phyloP scores from a whole-genome alignment of 2,888 invertebrate species.

The Ectropis crepuscularia region DNA sequence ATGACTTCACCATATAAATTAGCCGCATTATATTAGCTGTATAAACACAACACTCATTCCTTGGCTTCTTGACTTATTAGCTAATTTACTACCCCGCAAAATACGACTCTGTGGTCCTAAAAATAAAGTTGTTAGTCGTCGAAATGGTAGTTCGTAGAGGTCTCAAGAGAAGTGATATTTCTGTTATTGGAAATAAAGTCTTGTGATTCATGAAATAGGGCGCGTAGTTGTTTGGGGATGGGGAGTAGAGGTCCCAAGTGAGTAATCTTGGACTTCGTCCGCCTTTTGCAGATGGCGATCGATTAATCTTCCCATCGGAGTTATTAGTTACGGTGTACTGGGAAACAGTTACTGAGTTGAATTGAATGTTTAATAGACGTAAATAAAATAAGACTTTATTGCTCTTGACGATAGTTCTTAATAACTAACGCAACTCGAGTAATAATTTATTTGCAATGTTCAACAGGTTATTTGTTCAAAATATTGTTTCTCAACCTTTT shows the following conservation, averaged over 20 bases:
- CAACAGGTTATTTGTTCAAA: too few relatives aligned
- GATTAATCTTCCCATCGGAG: slow-evolving; percentile 76
- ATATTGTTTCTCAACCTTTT: too few relatives aligned
- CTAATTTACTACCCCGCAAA: neutral
- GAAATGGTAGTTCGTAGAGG: neutral
- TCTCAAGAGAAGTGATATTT: slow-evolving; percentile 2
- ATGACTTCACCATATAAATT: slow-evolving; percentile 38
- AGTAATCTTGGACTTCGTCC: slow-evolving; percentile 73
- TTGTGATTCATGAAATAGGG: slow-evolving; percentile 36
- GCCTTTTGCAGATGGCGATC: slow-evolving; percentile 75
- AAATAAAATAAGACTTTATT: neutral
- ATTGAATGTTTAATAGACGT: neutral
- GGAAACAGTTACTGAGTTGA: slow-evolving; percentile 4
- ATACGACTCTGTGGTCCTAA: neutral
- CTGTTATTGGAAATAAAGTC: slow-evolving; percentile 7
- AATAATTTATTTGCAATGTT: too few relatives aligned
- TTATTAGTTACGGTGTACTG: slow-evolving; percentile 52
- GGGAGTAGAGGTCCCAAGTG: slow-evolving; percentile 63
- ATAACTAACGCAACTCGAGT: too few relatives aligned
- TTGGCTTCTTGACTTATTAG: slow-evolving; percentile 48
- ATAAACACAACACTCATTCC: slow-evolving; percentile 35
- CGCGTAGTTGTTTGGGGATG: slow-evolving; percentile 36
- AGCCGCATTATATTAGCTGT: slow-evolving; percentile 27
- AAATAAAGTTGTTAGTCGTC: neutral
- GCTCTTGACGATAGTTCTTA: neutral